Evolutionary conservation across 1,140 invertebrate species (phyloP), one percentile per base, ranked within the genome.

Genomic region (Chelonus insularis): DNA sequence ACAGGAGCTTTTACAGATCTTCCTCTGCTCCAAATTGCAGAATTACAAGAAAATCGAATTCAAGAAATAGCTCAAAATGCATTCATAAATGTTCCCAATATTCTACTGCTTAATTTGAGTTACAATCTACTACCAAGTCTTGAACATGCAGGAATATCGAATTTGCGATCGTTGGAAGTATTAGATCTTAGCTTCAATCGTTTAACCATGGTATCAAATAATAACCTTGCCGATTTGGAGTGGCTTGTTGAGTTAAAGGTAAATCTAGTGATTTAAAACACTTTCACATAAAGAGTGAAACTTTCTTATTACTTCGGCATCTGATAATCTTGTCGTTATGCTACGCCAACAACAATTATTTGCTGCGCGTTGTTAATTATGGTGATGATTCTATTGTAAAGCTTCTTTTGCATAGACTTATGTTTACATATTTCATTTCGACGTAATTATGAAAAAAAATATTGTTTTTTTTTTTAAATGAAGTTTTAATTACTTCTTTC

Each of bases 221-320:
- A 86, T 11, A 87, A 85, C 74, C 80, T 89, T 4, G 82, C 84
- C 16, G 75, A 82, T 21, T 87, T 95, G 82, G 90, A 93, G 72
- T 93, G 92, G 88, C 79, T 95, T 8, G 90, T 94, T 0, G 91
- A 94, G 73, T 74, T 95, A 1, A 90, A 91, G 79, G 85, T 86
- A 63, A 55, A 7, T 16, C 14, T 18, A 12, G 7, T 57, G 4
- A n/a, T 16, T 34, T 58, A 48, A 60, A 47, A 37, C 25, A 74
- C 74, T 76, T 75, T 76, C 74, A 68, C 72, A 66, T 41, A 36
- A 62, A 75, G 66, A 75, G 74, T 72, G 73, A 76, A 76, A 75
- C 34, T 62, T 51, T n/a, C 21, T 25, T 23, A 34, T 51, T 41
- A 23, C 43, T 23, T 11, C 18, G 16, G 12, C 36, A 50, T 29